A percentile compares a stretch with the other conserved stretches of the same genome.
phyloP scores from a whole-genome alignment of 2,888 invertebrate genomes.

The Callyntrura sp. region DNA sequence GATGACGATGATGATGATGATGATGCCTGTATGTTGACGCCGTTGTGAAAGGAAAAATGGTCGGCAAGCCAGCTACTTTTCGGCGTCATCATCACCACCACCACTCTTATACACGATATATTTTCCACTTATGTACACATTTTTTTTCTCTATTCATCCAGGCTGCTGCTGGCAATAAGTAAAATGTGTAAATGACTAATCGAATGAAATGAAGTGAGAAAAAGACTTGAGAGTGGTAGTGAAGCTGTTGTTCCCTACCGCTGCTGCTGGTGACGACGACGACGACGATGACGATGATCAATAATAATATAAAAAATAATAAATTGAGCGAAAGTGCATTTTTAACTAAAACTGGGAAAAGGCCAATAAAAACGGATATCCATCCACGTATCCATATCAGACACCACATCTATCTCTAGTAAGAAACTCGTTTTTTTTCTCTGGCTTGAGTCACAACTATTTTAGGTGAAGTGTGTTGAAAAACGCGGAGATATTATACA shows the following conservation, averaged over 20 bases:
- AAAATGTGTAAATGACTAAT: conserved; percentile 75
- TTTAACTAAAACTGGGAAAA: conserved; percentile 38
- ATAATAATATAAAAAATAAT: conserved; percentile 44
- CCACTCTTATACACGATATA: no score
- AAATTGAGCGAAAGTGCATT: conserved; percentile 47
- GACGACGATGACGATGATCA: conserved; percentile 43
- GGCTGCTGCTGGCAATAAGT: neutral
- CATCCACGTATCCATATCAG: neutral
- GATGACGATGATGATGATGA: no score
- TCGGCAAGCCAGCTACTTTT: conserved; percentile 63
- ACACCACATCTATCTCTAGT: neutral
- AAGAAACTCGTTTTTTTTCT: no score
- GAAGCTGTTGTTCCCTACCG: neutral
- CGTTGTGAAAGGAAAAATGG: conserved; percentile 2
- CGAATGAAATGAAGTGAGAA: conserved; percentile 76
- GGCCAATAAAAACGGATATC: neutral
- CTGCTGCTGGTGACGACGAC: neutral
- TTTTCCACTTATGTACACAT: conserved; percentile 3
- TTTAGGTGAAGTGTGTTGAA: neutral
- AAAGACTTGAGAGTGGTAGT: neutral
- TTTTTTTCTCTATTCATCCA: conserved; percentile 22
- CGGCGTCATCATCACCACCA: neutral
- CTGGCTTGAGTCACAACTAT: conserved; percentile 31
- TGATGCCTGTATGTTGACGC: neutral
- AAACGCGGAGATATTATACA: neutral